Base-by-base conservation (phyloP, 1,140 invertebrate genomes). In the Lordiphosa collinella region DNA sequence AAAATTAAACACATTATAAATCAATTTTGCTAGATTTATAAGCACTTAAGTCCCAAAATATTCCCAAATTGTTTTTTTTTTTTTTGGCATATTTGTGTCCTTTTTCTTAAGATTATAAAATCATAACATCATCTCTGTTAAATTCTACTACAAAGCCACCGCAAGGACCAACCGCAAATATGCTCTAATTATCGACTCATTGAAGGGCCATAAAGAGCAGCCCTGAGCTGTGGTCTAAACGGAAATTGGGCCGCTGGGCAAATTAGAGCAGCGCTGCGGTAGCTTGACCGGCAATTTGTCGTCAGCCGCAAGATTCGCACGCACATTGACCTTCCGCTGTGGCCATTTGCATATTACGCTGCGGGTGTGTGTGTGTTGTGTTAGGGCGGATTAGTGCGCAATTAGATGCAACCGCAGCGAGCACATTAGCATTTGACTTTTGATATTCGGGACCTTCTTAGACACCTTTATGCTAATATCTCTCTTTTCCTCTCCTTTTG, bases 271-370 rank as follows among this genome's bases (percentile, higher is more conserved):
- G 55, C 57, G 32, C 62, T 72, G 58, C 53, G 64, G 75, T 70
- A 54, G 46, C 60, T 54, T 49, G 47, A 52, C 47, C 57, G 47
- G 49, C 71, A 75, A 71, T 78, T 71, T 67, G 67, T 75, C 51
- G 57, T 25, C 18, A 43, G 37, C 54, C 76, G 31, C 69, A 55
- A 71, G 68, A 85, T 84, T 87, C 78, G 84, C 78, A 87, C 84
- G 84, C 84, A 79, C 65, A 41, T 68, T 87, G 84, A 84, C 84
- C 84, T 87, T 87, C 62, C 41, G 48, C 52, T 71, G 56, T 29
- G 71, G 66, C 55, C 73, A 84, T 87, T 87, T 87, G 84, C 84
- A 87, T 87, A 87, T 58, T 53, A 48, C 41, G 78, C 72, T 48
- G 78, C 56, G 76, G 63, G 68, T 40, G 72, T 63, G 65, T 64